Evolutionary conservation across 2,113 vertebrate species (phyloP), one percentile per base, ranked within the genome.

Genomic region (Thamnophis sirtalis): DNA sequence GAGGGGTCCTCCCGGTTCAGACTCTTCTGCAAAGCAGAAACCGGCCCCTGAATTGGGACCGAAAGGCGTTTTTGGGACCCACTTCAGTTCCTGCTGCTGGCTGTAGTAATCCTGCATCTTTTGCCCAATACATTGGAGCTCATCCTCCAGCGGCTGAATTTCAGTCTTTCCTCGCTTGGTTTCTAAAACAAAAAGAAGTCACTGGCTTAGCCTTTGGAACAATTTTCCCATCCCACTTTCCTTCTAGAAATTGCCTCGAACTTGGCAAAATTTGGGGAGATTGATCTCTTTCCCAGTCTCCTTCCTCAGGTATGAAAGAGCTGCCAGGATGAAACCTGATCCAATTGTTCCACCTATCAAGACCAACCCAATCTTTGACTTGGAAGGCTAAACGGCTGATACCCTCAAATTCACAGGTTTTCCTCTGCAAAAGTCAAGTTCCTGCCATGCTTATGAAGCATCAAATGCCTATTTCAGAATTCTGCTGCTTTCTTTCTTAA

Each of bases 11-110:
- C 8, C 33, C 0, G 17, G 15, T 43, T 43, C 33, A 21, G 68
- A n/a, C 33, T 38, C 15, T 38, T 33, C 68, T 5, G 68, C 28
- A 63, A 6, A 0, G 0, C 50, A 93, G 6, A 92, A 87, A n/a
- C n/a, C 56, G 33, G 50, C 17, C 43, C 10, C 0, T 89, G 43
- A 58, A 4, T 54, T 0, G 2, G 21, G 24, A 2, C 0, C 54
- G 73, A 56, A 55, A 53, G 24, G 60, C 26, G 86, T 43, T 5
- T 19, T 60, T 13, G 24, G 9, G 84, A 88, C 95, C 50, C 49
- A 99, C 99, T 95, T 93, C n/a, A 99, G 98, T 94, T 98, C 98
- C 94, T 97, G 98, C 95, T 97, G 98, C 90, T 97, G 97, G 92
- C 96, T 96, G 92, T 97, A 98, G 96, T 98, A 99, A 91, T 95